Percentiles rank a stretch among this genome's conserved stretches.
Conservation (phyloP, 2,888 invertebrate genomes). For the Chydorus sphaericus region DNA sequence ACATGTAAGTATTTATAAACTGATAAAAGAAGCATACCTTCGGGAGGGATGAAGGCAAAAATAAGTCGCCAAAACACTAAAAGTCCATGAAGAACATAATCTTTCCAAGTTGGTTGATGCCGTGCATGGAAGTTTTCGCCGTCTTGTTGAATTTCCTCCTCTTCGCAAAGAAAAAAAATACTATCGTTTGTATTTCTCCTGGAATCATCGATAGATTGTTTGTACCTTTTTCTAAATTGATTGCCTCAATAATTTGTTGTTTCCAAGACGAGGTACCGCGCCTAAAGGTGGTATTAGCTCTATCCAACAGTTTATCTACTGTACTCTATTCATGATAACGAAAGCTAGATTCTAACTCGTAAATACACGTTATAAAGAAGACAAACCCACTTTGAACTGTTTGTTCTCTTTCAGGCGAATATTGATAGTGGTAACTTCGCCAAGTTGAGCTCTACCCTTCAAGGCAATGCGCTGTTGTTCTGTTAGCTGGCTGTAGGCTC, state of each 20-base stretch:
- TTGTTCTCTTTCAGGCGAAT: conserved; percentile 92
- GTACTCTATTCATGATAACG: conserved; percentile 50
- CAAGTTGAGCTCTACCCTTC: conserved; percentile 80
- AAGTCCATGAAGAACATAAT: conserved; percentile 89
- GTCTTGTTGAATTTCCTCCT: too few species aligned
- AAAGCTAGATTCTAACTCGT: neutral
- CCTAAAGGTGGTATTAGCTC: conserved; percentile 86
- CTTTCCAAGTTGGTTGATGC: conserved; percentile 49
- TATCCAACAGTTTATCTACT: conserved; percentile 93
- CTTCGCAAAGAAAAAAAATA: conserved; percentile 16
- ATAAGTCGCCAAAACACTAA: conserved; percentile 96
- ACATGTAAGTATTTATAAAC: too few species aligned
- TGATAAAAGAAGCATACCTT: conserved; percentile 50
- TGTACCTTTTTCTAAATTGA: conserved; percentile 79
- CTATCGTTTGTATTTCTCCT: neutral
- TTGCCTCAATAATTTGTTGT: conserved; percentile 93
- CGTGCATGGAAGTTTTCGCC: neutral
- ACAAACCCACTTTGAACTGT: conserved; percentile 77
- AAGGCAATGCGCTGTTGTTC: conserved; percentile 74
- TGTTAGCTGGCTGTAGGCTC: conserved; percentile 40
- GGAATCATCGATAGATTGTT: neutral
- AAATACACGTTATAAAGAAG: too few species aligned
- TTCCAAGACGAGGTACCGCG: conserved; percentile 90
- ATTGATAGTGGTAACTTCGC: conserved; percentile 70
- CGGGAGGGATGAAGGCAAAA: conserved; percentile 95